Base-by-base conservation (phyloP, 2,888 invertebrate genomes). In the Drosophila multiciliata region DNA sequence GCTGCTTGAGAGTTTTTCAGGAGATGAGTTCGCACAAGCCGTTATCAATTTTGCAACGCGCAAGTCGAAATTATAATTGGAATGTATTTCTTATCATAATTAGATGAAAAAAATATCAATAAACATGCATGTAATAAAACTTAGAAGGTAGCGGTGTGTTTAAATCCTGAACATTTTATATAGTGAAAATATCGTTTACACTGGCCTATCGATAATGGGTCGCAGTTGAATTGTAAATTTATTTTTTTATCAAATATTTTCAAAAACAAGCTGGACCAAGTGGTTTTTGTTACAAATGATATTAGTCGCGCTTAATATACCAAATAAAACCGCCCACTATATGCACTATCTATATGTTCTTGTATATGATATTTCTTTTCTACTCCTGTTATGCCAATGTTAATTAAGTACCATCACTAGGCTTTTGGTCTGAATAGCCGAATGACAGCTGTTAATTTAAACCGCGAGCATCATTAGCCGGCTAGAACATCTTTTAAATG, bases 1-100 rank as follows among this genome's bases (percentile, higher is more conserved):
- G 81, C 93, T 99, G 6, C 90, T 93, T 12, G 94, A 95, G 78
- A 94, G 96, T 61, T 95, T 96, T 93, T 91, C 93, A 65, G 95
- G 96, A 1, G 95, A 95, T 54, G 96, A 96, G 75, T 96, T 96
- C 87, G 87, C 94, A 40, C 94, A 95, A 61, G 96, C 95, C 4
- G 90, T 92, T 4, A 42, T 90, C 1, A 61, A 79, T 40, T 92
- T 92, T 68, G 52, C 81, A 4, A 70, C 59, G 23, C 90, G 92
- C 15, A 91, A 90, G 65, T 86, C 91, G 1, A 92, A 92, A 74
- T 75, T 92, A 55, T 92, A 86, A 85, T 11, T 40, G 42, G 35
- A 64, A n/a, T 23, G n/a, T 11, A 6, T n/a, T 33, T 50, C 9
- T 42, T 26, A n/a, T 54, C 12, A 26, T 12, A n/a, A 7, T 57